Evolutionary conservation across 2,797 vertebrate species (phyloP), one percentile per base, ranked within the genome.

Genomic region (Alosa sapidissima): DNA sequence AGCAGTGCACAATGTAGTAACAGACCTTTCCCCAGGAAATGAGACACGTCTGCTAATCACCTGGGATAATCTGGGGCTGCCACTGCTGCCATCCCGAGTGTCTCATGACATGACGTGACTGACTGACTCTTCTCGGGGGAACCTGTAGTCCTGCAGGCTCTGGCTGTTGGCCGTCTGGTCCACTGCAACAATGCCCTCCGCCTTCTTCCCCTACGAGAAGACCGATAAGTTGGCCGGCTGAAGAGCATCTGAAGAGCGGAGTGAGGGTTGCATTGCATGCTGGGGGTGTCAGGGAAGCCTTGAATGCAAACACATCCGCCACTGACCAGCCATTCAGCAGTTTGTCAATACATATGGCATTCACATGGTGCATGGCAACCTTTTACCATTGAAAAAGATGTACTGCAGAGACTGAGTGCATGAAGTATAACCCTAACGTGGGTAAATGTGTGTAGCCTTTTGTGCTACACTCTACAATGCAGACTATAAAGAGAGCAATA

Each of bases 161-260:
- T 13, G 3, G 11, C 52, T 54, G 52, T 95, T 97, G 45, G 96
- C 97, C 0, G 98, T 99, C 92, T 99, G 98, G 87, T 99, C 62
- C 62, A 28, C 62, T 28, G 6, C 62, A 2, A 13, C 1, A 33
- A 21, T 28, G n/a, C n/a, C 19, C 28, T 28, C 28, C 28, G 28
- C 41, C 41, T 2, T 41, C 41, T 4, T 41, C 41, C 41, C 0
- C 41, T 41, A 4, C 41, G 41, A 4, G 41, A 41, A 41, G 41
- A 28, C 28, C 28, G 28, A 28, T 28, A 28, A 28, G 28, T 28
- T 28, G 28, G 28, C 28, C 28, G 28, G 41, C 41, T 41, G 41
- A 41, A 41, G 41, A 41, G 41, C 41, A 41, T 28, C 28, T 28
- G 28, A 28, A 28, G 55, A 58, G 55, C 16, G 21, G 55, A 58